A percentile compares a stretch with the other conserved stretches of the same genome.
Conservation (phyloP, 2,797 vertebrate species). For the Falco peregrinus region DNA sequence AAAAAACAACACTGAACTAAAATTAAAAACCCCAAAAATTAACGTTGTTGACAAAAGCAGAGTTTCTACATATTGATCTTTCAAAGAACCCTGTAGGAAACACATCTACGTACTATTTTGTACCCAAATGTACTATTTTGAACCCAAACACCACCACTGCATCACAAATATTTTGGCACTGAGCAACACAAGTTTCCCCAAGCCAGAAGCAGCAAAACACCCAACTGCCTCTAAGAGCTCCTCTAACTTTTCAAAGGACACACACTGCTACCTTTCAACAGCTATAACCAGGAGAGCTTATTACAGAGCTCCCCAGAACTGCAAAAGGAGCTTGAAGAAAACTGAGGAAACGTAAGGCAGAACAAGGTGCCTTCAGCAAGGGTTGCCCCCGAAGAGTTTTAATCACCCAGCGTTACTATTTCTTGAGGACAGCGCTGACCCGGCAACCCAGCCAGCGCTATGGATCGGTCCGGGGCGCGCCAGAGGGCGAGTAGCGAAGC, state of each 20-base stretch:
- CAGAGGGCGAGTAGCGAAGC: accelerated
- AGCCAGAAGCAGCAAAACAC: background rate
- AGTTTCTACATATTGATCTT: accelerated
- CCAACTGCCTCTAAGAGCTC: background rate
- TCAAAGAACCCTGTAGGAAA: background rate
- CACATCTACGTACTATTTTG: accelerated
- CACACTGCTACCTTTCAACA: accelerated
- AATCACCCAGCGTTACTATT: accelerated
- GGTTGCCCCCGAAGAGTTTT: accelerated
- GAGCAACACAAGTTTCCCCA: background rate
- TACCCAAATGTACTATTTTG: accelerated
- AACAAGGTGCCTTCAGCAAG: accelerated
- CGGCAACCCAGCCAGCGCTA: background rate
- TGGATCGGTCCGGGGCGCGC: accelerated
- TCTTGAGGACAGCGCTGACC: accelerated
- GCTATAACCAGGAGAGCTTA: background rate
- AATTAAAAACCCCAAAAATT: background rate
- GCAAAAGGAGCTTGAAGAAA: background rate
- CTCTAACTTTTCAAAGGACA: background rate
- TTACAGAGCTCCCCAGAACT: background rate
- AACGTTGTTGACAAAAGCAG: background rate
- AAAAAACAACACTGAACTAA: no score
- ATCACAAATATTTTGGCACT: accelerated
- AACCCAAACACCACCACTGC: no score
- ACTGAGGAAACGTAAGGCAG: background rate